phyloP scores from a whole-genome alignment of 2,113 vertebrate species.

The Tragelaphus imberbis region DNA sequence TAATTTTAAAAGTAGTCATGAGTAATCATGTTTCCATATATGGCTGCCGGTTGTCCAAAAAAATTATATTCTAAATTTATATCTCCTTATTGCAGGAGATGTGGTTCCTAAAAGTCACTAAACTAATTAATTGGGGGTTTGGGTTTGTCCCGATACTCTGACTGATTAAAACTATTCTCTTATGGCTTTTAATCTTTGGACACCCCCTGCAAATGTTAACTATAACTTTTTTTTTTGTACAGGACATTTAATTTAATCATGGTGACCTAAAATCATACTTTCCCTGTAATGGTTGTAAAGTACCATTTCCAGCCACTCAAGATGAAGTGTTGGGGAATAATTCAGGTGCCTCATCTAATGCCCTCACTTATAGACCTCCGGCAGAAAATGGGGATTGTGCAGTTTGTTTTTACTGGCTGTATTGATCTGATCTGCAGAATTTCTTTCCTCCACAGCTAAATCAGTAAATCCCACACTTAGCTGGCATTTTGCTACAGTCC shows the following conservation, averaged over 20 bases:
- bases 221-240: slow-evolving; percentile 36
- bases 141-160: slow-evolving; percentile 62
- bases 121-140: slow-evolving; percentile 73
- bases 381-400: slow-evolving; percentile 67
- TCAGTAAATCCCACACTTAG: slow-evolving; percentile 67
- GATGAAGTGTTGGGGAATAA: slow-evolving; percentile 65
- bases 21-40: slow-evolving; percentile 56
- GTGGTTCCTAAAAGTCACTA: slow-evolving; percentile 67
- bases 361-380: slow-evolving; percentile 64
- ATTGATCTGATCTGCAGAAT: slow-evolving; percentile 65
- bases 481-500: slow-evolving; percentile 38
- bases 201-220: slow-evolving; percentile 23
- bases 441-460: slow-evolving; percentile 57
- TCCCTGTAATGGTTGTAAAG: slow-evolving; percentile 48
- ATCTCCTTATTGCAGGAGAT: slow-evolving; percentile 64
- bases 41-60: slow-evolving; percentile 56
- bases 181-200: slow-evolving; percentile 71
- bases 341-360: slow-evolving; percentile 44
- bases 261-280: slow-evolving; percentile 42
- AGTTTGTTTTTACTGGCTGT: slow-evolving; percentile 51
- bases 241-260: slow-evolving; percentile 49
- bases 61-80: slow-evolving; percentile 70
- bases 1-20: slow-evolving; percentile 32
- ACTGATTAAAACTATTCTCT: slow-evolving; percentile 68
- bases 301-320: slow-evolving; percentile 47